Conservation (phyloP, 1,140 invertebrate genomes). For the Orussus abietinus region DNA sequence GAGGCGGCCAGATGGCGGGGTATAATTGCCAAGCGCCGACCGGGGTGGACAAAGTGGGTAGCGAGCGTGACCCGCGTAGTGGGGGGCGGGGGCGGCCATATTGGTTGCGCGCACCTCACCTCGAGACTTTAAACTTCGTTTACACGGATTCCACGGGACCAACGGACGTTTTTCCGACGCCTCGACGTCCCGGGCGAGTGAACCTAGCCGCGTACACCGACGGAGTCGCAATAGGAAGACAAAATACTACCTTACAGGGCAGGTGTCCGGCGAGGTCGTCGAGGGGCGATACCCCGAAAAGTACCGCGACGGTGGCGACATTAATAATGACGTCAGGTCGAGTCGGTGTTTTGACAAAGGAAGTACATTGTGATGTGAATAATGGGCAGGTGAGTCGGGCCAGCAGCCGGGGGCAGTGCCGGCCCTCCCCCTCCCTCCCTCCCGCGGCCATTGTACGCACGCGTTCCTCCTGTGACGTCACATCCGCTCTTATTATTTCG, state of each 20-base stretch:
- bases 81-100: no score
- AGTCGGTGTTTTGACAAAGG: conserved; percentile 31
- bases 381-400: conserved; percentile 32
- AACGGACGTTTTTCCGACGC: no score
- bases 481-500: conserved; percentile 44
- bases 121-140: no score
- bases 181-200: no score
- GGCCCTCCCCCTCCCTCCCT: background rate
- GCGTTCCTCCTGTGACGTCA: conserved; percentile 29
- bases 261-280: no score
- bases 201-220: no score
- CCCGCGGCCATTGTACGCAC: conserved; percentile 23
- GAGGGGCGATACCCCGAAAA: no score
- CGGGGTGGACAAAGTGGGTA: no score
- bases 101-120: no score
- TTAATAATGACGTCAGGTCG: background rate
- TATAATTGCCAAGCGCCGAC: background rate
- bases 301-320: background rate
- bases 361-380: conserved; percentile 42
- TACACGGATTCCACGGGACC: no score
- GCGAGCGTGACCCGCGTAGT: no score
- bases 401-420: conserved; percentile 15
- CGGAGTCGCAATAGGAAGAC: background rate
- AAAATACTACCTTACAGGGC: background rate
- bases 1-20: no score